Evolutionary conservation across 2,797 vertebrate species (phyloP).

Genomic region (Simalia tracyae): DNA sequence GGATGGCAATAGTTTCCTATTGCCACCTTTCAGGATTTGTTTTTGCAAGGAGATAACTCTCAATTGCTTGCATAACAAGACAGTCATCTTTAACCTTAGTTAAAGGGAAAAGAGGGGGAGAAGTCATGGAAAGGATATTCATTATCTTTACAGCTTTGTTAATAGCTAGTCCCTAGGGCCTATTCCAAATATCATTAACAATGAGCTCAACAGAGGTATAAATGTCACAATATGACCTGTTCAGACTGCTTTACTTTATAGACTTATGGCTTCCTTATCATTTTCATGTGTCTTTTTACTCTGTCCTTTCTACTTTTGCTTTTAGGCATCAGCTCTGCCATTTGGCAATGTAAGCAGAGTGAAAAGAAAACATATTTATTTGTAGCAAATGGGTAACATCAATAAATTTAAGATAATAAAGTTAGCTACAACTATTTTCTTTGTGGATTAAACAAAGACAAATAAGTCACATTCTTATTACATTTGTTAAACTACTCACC

Average conservation of each 20-base stretch:
- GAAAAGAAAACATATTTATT: not conserved
- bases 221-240: constrained; percentile 18
- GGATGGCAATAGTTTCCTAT: constrained; percentile 9
- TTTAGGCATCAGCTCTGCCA: not conserved
- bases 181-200: constrained; percentile 32
- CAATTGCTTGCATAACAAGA: not conserved
- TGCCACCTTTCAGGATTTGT: constrained; percentile 6
- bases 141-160: constrained; percentile 36
- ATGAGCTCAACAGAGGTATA: constrained; percentile 22
- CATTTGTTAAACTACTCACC: not conserved
- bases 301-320: not conserved
- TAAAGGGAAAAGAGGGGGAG: not conserved
- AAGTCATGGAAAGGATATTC: constrained; percentile 21
- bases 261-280: not conserved
- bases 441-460: not conserved
- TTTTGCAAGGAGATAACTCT: constrained; percentile 22
- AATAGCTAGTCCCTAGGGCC: constrained; percentile 18
- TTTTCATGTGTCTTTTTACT: constrained; percentile 13
- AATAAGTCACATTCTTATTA: not conserved
- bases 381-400: not conserved
- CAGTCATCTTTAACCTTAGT: constrained; percentile 19
- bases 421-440: not conserved
- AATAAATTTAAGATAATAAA: not conserved
- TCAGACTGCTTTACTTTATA: constrained; percentile 14
- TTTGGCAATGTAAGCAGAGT: not conserved